These are phyloP conservation scores for Rachycentron canadum DNA, from an alignment of 2,797 vertebrate genomes.

Conservation along the genomic window DNA sequence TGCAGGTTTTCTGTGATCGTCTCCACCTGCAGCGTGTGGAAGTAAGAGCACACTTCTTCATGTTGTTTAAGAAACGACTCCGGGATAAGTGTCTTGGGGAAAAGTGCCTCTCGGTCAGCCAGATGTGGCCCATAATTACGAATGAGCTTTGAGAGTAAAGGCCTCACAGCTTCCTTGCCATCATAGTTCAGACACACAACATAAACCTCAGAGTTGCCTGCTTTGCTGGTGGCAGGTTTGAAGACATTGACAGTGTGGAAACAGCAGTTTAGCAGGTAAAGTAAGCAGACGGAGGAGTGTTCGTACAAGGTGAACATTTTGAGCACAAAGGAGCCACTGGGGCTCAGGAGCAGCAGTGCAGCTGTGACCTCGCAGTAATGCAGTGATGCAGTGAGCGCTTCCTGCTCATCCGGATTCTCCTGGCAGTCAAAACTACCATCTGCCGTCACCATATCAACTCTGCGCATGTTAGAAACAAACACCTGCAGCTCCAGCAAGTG, in stretches of 20 bases:
- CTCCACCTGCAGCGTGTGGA: slow-evolving; percentile 89
- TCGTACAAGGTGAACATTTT: slow-evolving; percentile 98
- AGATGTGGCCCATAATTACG: slow-evolving; percentile 90
- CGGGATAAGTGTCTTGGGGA: slow-evolving; percentile 87
- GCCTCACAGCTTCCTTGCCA: slow-evolving; percentile 84
- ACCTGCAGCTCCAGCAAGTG: slow-evolving; percentile 89
- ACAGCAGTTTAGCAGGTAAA: slow-evolving; percentile 93
- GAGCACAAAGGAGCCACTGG: slow-evolving; percentile 93
- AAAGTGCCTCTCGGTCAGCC: slow-evolving; percentile 86
- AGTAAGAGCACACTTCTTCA: slow-evolving; percentile 90
- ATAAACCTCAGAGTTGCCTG: slow-evolving; percentile 97
- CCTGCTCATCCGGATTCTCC: slow-evolving; percentile 96
- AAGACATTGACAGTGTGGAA: slow-evolving; percentile 91
- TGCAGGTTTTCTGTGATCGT: slow-evolving; percentile 93
- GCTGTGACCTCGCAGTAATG: slow-evolving; percentile 93
- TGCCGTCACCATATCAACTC: slow-evolving; percentile 92
- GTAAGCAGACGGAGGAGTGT: slow-evolving; percentile 92
- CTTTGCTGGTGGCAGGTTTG: slow-evolving; percentile 97
- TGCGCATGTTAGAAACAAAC: slow-evolving; percentile 86
- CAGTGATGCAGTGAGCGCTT: slow-evolving; percentile 91
- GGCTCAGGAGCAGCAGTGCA: slow-evolving; percentile 88
- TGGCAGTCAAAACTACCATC: slow-evolving; percentile 99
- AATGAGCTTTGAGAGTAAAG: slow-evolving; percentile 90
- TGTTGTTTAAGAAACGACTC: slow-evolving; percentile 89
- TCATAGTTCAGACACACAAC: slow-evolving; percentile 90